Conservation (phyloP, 2,888 invertebrate genomes). For the Drosophila barbarae region DNA sequence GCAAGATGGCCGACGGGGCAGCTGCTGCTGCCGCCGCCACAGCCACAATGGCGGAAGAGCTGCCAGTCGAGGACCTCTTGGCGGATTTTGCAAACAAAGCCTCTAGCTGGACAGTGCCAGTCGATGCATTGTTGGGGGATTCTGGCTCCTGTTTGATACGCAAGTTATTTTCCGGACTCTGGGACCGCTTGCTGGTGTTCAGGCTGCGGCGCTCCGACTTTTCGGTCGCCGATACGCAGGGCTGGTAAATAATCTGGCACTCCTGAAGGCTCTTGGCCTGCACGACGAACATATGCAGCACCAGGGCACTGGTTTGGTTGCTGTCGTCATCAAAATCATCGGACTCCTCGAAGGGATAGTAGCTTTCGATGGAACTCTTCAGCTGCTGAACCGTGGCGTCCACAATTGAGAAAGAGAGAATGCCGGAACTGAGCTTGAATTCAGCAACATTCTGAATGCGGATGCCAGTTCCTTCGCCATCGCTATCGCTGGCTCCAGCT, state of each 20-base stretch:
- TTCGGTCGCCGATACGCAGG: constrained; percentile 76
- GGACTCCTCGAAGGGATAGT: constrained; percentile 81
- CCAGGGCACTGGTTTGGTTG: constrained; percentile 81
- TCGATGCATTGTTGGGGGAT: constrained; percentile 45
- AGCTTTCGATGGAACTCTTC: constrained; percentile 79
- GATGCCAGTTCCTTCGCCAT: constrained; percentile 35
- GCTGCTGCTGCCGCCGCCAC: constrained; percentile 66
- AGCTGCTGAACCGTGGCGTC: constrained; percentile 84
- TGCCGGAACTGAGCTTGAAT: constrained; percentile 91
- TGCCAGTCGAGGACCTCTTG: constrained; percentile 49
- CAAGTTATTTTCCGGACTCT: constrained; percentile 51
- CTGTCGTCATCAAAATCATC: constrained; percentile 82
- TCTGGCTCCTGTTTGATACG: constrained; percentile 59
- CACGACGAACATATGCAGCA: constrained; percentile 86
- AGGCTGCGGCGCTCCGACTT: constrained; percentile 66
- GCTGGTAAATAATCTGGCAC: constrained; percentile 85
- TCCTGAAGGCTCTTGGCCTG: constrained; percentile 95
- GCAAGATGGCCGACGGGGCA: constrained; percentile 58
- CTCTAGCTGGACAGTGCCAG: constrained; percentile 61
- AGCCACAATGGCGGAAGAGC: constrained; percentile 57
- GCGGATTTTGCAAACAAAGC: constrained; percentile 64
- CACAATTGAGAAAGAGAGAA: constrained; percentile 92
- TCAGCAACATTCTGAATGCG: constrained; percentile 89
- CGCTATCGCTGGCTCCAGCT: constrained; percentile 40
- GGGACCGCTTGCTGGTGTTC: constrained; percentile 45